Conservation (phyloP, 2,113 vertebrate genomes). For the Halichoerus grypus region DNA sequence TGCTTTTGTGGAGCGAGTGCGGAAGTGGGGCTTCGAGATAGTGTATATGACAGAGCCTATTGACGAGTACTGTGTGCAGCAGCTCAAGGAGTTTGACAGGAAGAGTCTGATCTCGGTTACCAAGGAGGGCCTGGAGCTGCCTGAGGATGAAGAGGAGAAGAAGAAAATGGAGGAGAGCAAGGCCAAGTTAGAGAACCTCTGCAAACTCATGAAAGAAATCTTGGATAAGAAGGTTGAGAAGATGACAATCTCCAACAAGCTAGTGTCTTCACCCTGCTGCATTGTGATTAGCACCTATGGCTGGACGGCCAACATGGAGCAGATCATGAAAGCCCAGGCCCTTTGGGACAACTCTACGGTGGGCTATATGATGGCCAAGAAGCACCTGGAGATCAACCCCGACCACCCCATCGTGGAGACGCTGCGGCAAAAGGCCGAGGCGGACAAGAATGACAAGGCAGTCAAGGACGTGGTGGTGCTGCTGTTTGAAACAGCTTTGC, state of each 20-base stretch:
- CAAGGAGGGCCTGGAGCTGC: constrained; percentile 96
- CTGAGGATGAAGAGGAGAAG: constrained; percentile 81
- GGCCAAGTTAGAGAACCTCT: constrained; percentile 95
- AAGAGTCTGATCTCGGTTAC: constrained; percentile 96
- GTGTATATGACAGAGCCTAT: constrained; percentile 97
- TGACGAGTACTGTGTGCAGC: constrained; percentile 96
- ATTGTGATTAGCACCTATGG: constrained; percentile 97
- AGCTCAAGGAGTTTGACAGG: constrained; percentile 97
- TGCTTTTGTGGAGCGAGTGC: constrained; percentile 95
- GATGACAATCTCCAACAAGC: constrained; percentile 94
- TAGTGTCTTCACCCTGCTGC: constrained; percentile 97
- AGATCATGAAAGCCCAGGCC: constrained; percentile 97
- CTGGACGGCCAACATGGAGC: constrained; percentile 98
- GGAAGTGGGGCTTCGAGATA: constrained; percentile 96
- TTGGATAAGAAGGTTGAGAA: constrained; percentile 99
- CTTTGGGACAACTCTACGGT: constrained; percentile 97
- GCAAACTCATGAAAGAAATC: constrained; percentile 98
- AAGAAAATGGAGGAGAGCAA: constrained; percentile 98
- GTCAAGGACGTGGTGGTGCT: constrained; percentile 97
- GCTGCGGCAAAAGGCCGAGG: constrained; percentile 93
- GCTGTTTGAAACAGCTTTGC: constrained; percentile 94
- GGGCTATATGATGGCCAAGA: constrained; percentile 99
- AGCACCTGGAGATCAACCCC: constrained; percentile 96
- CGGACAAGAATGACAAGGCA: constrained; percentile 97
- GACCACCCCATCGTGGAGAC: constrained; percentile 96